Evolutionary conservation across 1,140 invertebrate species (phyloP).

Genomic region (Caenorhabditis latens): DNA sequence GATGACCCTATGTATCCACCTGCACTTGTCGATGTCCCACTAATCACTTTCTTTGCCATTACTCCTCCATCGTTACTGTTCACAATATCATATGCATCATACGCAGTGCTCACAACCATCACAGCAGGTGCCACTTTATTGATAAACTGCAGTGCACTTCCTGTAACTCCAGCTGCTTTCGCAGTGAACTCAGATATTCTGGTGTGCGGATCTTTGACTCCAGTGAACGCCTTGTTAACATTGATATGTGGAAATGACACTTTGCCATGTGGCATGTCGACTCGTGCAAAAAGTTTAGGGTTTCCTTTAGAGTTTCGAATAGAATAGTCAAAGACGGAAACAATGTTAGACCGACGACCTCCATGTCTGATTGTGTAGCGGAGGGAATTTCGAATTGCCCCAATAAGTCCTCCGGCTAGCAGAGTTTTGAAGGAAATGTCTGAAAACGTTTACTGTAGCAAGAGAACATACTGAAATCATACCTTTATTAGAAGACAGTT

Average conservation of each 20-base stretch:
- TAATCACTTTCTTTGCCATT: neutral
- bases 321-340: too few species aligned
- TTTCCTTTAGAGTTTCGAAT: neutral
- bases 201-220: neutral
- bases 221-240: constrained; percentile 13
- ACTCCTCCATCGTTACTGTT: neutral
- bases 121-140: neutral
- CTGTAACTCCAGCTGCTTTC: too few species aligned
- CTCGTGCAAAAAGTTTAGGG: neutral
- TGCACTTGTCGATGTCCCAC: neutral
- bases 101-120: neutral
- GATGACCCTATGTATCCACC: neutral
- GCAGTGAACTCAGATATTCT: too few species aligned
- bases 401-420: neutral
- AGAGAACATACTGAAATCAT: too few species aligned
- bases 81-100: neutral
- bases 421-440: neutral
- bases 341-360: neutral
- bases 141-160: too few species aligned
- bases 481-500: neutral
- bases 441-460: neutral
- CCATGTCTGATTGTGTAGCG: neutral
- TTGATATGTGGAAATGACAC: constrained; percentile 1
- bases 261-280: neutral
- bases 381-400: neutral